A percentile compares a stretch with the other conserved stretches of the same genome.
Evolutionary conservation across 2,797 vertebrate genomes (phyloP).

Genomic region (Leptatherina wallacei): DNA sequence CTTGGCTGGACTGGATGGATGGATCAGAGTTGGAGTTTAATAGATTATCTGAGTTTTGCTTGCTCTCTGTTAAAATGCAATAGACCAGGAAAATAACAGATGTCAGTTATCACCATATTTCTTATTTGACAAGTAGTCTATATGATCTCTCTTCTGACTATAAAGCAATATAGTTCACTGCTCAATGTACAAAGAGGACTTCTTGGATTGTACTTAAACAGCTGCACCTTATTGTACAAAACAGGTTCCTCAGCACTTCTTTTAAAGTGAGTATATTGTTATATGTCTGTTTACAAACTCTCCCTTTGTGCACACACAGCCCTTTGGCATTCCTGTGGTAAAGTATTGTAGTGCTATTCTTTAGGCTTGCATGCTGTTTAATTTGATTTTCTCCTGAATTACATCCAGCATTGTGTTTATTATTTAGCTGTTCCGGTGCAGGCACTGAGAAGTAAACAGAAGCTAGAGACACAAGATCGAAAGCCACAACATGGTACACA

Average conservation of each 20-base stretch:
- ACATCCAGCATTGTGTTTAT: slow-evolving; percentile 28
- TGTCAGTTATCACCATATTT: background rate
- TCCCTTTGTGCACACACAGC: slow-evolving; percentile 4
- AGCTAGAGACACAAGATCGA: slow-evolving; percentile 13
- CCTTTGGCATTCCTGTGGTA: slow-evolving; percentile 19
- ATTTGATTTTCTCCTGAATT: slow-evolving; percentile 24
- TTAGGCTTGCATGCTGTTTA: slow-evolving; percentile 12
- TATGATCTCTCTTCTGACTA: background rate
- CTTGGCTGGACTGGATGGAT: background rate
- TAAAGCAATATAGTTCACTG: background rate
- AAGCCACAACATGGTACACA: slow-evolving; percentile 13
- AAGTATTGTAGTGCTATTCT: slow-evolving; percentile 16
- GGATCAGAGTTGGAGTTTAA: background rate
- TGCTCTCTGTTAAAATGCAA: background rate
- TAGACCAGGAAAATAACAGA: background rate
- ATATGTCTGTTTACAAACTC: background rate
- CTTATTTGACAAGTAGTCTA: background rate
- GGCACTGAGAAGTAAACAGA: slow-evolving; percentile 15
- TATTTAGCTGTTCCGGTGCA: slow-evolving; percentile 30
- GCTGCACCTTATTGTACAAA: slow-evolving; percentile 6
- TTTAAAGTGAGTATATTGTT: background rate
- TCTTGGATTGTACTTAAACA: slow-evolving; percentile 1
- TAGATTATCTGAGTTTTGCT: background rate
- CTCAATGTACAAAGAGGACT: background rate
- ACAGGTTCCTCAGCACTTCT: slow-evolving; percentile 7